Evolutionary conservation across 2,113 vertebrate genomes (phyloP).

Genomic region (Lutjanus erythropterus): DNA sequence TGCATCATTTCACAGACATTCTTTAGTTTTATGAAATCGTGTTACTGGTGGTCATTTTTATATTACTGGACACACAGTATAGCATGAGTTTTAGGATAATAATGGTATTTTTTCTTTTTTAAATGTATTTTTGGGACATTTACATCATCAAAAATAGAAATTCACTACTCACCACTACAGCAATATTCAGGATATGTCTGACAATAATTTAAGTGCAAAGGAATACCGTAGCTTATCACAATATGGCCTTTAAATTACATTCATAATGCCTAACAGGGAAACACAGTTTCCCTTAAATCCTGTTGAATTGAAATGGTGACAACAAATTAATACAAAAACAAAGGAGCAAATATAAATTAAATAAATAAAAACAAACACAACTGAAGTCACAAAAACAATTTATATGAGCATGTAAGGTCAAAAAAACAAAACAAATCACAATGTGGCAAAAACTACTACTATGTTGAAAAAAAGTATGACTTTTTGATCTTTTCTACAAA

Average conservation of each 20-base stretch:
- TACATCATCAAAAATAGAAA: conserved; percentile 62
- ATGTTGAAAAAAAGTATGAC: not conserved
- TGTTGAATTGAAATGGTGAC: conserved; percentile 9
- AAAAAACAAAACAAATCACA: conserved; percentile 22
- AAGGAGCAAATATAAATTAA: conserved; percentile 12
- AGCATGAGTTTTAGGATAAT: conserved; percentile 24
- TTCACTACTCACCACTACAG: conserved; percentile 43
- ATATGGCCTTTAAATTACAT: conserved; percentile 75
- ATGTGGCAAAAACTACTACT: conserved; percentile 6
- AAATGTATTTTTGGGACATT: conserved; percentile 28
- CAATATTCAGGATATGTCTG: conserved; percentile 65
- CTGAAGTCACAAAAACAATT: conserved; percentile 29
- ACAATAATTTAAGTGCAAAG: conserved; percentile 70
- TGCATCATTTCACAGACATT: conserved; percentile 31
- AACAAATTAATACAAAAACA: not conserved
- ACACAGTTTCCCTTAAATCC: conserved; percentile 17
- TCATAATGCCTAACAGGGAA: conserved; percentile 58
- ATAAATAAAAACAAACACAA: conserved; percentile 42
- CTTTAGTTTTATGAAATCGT: conserved; percentile 7
- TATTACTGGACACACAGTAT: conserved; percentile 10
- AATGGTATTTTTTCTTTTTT: not conserved
- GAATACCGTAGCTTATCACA: conserved; percentile 48
- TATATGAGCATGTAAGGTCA: not conserved
- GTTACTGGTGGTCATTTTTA: not conserved
- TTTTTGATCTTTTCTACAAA: conserved; percentile 36